Percentiles rank a stretch among this genome's conserved stretches.
These are phyloP conservation scores for Agrotis puta DNA, from an alignment of 2,888 invertebrate genomes.

Conservation along the genomic window DNA sequence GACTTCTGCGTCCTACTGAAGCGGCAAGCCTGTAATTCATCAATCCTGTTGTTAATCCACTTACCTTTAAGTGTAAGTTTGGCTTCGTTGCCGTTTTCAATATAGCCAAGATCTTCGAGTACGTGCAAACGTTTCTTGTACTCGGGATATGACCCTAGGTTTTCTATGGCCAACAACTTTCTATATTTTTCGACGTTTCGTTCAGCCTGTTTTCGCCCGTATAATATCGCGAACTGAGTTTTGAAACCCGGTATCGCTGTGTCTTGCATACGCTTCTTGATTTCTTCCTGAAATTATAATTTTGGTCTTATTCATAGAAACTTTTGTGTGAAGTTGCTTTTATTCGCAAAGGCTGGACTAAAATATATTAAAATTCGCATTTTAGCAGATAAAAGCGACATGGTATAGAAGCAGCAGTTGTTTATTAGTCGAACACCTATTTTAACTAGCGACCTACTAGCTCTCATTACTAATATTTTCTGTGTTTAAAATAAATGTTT, in stretches of 20 bases:
- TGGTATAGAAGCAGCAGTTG: too few relatives aligned
- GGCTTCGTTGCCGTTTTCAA: conserved; percentile 83
- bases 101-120: conserved; percentile 94
- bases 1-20: too few relatives aligned
- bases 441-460: too few relatives aligned
- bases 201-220: conserved; percentile 94
- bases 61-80: conserved; percentile 82
- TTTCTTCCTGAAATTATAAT: conserved; percentile 77
- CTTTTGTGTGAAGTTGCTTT: background rate
- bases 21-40: too few relatives aligned
- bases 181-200: conserved; percentile 93
- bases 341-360: background rate
- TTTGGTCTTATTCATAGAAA: background rate
- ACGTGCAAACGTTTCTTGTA: conserved; percentile 95
- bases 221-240: conserved; percentile 94
- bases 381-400: too few relatives aligned
- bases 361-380: too few relatives aligned
- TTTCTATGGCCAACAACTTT: conserved; percentile 95
- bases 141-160: conserved; percentile 96
- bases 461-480: too few relatives aligned
- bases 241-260: conserved; percentile 95
- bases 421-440: too few relatives aligned
- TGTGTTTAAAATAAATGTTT: too few relatives aligned
- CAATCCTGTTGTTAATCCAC: background rate
- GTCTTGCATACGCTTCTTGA: conserved; percentile 90